These are phyloP conservation scores for Paramisgurnus dabryanus DNA, from an alignment of 2,113 vertebrate genomes.

Conservation along the genomic window DNA sequence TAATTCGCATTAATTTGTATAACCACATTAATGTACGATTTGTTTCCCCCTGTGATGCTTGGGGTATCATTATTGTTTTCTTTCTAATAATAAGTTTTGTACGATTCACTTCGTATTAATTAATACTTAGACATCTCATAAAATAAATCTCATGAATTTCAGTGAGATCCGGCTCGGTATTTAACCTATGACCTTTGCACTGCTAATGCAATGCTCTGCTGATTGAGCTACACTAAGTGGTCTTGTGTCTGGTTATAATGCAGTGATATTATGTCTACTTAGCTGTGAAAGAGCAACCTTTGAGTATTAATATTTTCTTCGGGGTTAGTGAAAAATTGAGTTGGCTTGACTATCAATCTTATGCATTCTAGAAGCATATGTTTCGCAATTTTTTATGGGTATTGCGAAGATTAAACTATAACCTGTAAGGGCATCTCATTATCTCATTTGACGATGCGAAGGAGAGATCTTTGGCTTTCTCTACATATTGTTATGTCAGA, in stretches of 20 bases:
- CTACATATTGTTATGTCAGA: not conserved
- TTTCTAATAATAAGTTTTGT: no score
- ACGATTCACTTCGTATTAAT: no score
- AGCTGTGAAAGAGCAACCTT: not conserved
- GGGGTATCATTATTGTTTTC: no score
- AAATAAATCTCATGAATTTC: no score
- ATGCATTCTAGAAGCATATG: not conserved
- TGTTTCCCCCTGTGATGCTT: no score
- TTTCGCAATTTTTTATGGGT: not conserved
- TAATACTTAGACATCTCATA: no score
- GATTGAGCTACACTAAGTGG: no score
- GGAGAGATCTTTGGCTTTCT: not conserved
- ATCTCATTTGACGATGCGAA: constrained; percentile 13
- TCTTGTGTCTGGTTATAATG: not conserved
- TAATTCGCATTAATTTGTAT: no score
- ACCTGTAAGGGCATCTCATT: constrained; percentile 9
- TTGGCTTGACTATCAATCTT: constrained; percentile 14
- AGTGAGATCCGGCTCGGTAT: no score
- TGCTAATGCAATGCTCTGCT: no score
- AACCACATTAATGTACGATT: no score
- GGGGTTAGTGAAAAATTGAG: constrained; percentile 5
- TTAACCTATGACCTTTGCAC: no score
- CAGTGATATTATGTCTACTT: not conserved
- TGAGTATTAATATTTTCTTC: not conserved
- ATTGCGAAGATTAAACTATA: constrained; percentile 26